These are phyloP conservation scores for Trichomycterus rosablanca DNA, from an alignment of 2,113 vertebrate species.

Conservation along the genomic window DNA sequence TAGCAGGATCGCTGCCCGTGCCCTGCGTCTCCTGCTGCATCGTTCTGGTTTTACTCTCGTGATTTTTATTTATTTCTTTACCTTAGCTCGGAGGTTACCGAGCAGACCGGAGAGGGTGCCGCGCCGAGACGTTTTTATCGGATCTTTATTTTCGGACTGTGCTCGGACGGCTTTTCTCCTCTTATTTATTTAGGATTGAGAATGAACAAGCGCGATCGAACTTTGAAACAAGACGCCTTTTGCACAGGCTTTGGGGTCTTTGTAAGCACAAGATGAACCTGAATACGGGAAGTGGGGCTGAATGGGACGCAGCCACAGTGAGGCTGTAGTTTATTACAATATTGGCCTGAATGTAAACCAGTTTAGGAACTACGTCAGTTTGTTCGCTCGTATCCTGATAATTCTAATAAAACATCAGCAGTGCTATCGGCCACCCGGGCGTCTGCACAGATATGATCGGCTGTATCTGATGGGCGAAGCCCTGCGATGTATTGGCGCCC, in stretches of 20 bases:
- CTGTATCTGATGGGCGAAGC: no score
- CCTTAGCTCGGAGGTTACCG: no score
- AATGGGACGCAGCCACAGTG: slow-evolving; percentile 1
- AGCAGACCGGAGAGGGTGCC: no score
- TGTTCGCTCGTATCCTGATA: no score
- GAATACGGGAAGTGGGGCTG: neutral
- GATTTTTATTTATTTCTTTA: slow-evolving; percentile 35
- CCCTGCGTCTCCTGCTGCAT: slow-evolving; percentile 27
- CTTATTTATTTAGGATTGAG: slow-evolving; percentile 39
- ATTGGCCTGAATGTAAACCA: no score
- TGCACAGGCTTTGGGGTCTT: slow-evolving; percentile 49
- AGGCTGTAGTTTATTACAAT: neutral
- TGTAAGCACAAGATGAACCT: slow-evolving; percentile 38
- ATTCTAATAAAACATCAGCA: no score
- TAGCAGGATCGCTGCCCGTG: slow-evolving; percentile 67
- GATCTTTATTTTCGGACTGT: no score
- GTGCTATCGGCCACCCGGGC: no score
- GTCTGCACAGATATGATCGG: no score
- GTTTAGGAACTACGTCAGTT: no score
- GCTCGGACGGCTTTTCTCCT: neutral
- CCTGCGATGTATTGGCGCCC: no score
- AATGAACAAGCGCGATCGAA: slow-evolving; percentile 32
- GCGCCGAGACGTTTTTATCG: neutral
- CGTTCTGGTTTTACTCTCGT: neutral
- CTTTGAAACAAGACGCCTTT: slow-evolving; percentile 32